Conservation (phyloP, 2,113 vertebrate genomes). For the Phainopepla nitens region DNA sequence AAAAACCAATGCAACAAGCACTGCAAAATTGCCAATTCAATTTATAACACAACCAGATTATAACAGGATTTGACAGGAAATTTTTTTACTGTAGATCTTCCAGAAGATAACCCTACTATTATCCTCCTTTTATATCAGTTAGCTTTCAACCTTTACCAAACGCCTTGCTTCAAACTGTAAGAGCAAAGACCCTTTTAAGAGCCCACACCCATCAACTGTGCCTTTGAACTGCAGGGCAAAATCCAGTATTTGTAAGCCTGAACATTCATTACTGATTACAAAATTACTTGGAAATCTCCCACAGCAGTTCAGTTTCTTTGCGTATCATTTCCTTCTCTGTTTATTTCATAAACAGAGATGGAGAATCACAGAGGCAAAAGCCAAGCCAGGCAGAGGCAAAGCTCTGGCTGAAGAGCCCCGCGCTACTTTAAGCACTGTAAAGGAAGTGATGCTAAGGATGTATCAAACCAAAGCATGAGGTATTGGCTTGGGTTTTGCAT, state of each 20-base stretch:
- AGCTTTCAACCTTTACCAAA: not conserved
- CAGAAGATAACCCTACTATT: not conserved
- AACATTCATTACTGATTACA: not conserved
- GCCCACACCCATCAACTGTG: not conserved
- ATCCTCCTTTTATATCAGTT: not conserved
- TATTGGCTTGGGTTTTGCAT: not conserved
- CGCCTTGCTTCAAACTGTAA: not conserved
- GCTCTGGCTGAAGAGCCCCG: not conserved
- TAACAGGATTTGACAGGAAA: not conserved
- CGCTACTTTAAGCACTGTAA: accelerated
- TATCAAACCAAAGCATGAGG: not conserved
- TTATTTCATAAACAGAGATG: not conserved
- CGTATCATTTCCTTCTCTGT: not conserved
- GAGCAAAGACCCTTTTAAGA: not conserved
- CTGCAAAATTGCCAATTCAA: not conserved
- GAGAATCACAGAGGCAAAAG: not conserved
- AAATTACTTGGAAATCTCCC: not conserved
- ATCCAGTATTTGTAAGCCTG: not conserved
- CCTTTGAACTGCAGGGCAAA: not conserved
- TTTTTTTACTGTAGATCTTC: not conserved
- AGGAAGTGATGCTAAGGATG: not conserved
- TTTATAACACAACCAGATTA: not conserved
- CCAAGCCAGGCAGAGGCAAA: not conserved
- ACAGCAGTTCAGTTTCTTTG: not conserved
- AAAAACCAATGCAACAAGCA: not conserved